Percentiles rank a stretch among this genome's conserved stretches.
phyloP scores from a whole-genome alignment of 1,140 invertebrate species.

The Leptinotarsa defecta region DNA sequence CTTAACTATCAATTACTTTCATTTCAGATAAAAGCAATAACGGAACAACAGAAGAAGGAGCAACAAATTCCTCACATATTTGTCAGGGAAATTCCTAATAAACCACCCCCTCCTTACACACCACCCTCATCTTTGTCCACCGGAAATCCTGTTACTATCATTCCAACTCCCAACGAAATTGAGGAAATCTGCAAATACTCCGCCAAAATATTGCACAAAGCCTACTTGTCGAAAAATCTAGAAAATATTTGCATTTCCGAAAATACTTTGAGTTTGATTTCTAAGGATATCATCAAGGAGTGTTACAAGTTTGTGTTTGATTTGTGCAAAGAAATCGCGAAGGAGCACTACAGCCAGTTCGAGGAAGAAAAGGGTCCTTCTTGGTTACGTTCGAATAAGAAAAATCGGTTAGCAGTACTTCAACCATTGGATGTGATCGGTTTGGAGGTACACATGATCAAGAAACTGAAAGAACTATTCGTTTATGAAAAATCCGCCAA shows the following conservation, averaged over 20 bases:
- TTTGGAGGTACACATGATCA: slow-evolving; percentile 60
- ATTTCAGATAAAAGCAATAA: slow-evolving; percentile 39
- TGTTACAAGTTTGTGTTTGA: slow-evolving; percentile 66
- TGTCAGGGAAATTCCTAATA: slow-evolving; percentile 70
- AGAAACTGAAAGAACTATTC: slow-evolving; percentile 62
- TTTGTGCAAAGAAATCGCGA: slow-evolving; percentile 67
- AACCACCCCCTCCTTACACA: slow-evolving; percentile 74
- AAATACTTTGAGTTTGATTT: slow-evolving; percentile 49
- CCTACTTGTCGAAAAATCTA: slow-evolving; percentile 56
- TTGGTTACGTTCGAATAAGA: slow-evolving; percentile 61
- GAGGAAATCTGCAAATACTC: slow-evolving; percentile 58
- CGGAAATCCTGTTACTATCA: slow-evolving; percentile 51
- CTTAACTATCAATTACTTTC: slow-evolving; percentile 1
- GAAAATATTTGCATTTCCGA: slow-evolving; percentile 54
- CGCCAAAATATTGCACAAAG: slow-evolving; percentile 57
- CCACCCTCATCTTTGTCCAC: slow-evolving; percentile 57
- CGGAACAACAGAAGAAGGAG: slow-evolving; percentile 59
- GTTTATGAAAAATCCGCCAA: slow-evolving; percentile 60
- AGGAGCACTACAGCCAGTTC: slow-evolving; percentile 58
- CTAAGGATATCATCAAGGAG: slow-evolving; percentile 54
- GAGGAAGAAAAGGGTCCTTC: slow-evolving; percentile 58
- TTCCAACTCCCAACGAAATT: slow-evolving; percentile 59
- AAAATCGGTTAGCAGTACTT: slow-evolving; percentile 54
- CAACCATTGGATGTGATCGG: slow-evolving; percentile 56
- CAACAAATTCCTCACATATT: slow-evolving; percentile 63